A percentile compares a stretch with the other conserved stretches of the same genome.
Evolutionary conservation across 2,888 invertebrate species (phyloP).

Genomic region (Leucoma salicis): DNA sequence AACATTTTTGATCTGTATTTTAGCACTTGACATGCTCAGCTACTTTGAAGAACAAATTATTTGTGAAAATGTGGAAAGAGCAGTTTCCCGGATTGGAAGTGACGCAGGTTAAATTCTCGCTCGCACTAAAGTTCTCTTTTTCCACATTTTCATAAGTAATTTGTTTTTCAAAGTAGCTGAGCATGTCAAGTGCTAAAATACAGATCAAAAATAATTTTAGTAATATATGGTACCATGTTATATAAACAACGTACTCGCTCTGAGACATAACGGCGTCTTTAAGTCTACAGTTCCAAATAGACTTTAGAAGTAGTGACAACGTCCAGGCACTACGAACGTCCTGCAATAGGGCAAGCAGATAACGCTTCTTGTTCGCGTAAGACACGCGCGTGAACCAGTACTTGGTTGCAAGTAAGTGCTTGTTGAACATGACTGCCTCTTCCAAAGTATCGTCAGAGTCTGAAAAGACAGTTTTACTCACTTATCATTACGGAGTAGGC

Average conservation of each 20-base stretch:
- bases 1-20: too few species aligned
- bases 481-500: too few species aligned
- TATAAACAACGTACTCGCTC: slow-evolving; percentile 43
- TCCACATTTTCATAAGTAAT: too few species aligned
- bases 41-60: too few species aligned
- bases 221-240: background rate
- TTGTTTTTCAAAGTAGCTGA: too few species aligned
- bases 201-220: too few species aligned
- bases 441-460: slow-evolving; percentile 34
- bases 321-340: slow-evolving; percentile 60
- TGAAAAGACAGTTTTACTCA: slow-evolving; percentile 14
- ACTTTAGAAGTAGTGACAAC: slow-evolving; percentile 63
- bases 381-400: slow-evolving; percentile 64
- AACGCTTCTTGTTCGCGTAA: slow-evolving; percentile 60
- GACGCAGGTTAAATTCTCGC: too few species aligned
- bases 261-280: slow-evolving; percentile 65
- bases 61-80: too few species aligned
- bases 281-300: slow-evolving; percentile 66
- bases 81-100: too few species aligned
- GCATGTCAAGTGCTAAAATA: too few species aligned
- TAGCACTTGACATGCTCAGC: too few species aligned
- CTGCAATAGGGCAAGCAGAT: slow-evolving; percentile 51
- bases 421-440: slow-evolving; percentile 45
- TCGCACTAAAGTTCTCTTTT: too few species aligned
- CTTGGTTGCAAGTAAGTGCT: slow-evolving; percentile 54